Evolutionary conservation across 2,888 invertebrate species (phyloP), one percentile per base, ranked within the genome.

Genomic region (Andrena marginata): DNA sequence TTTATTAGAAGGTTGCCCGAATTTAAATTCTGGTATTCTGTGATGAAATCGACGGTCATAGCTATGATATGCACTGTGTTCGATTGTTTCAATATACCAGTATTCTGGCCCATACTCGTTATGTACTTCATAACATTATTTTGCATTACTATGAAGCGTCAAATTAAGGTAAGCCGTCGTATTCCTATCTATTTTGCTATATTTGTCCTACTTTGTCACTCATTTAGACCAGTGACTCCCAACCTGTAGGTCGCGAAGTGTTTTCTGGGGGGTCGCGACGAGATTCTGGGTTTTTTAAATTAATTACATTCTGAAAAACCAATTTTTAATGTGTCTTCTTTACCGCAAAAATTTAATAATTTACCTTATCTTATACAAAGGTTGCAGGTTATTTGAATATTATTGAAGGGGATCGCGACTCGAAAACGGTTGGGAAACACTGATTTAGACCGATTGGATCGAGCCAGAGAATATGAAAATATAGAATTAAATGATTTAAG

Each of bases 31-130:
- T 99, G 99, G 99, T 97, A 99, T 90, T 99, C 99, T 89, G 98
- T 99, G 83, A 97, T 98, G 80, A 99, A 99, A 94, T 99, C 99
- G 89, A 98, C 99, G 54, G 89, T 98, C 13, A 96, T 99, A 90
- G 99, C 97, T 60, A 96, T 98, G 93, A 95, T 96, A 89, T 99
- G 99, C 95, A 99, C 99, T 80, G 98, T 99, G 95, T 99, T 99
- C 94, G 99, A 99, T 92, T 97, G 97, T 91, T 99, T 99, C 95
- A 99, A 99, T 95, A 97, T 99, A 94, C 99, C 99, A 93, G 99
- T 99, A 92, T 99, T 99, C 95, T 99, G 99, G 99, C 99, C 99
- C 81, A 99, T 99, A 92, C 96, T 99, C 94, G 99, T 99, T 92
- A 98, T 99, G 98, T 99, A 99, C 95, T 99, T 99, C 95, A 98